A percentile compares a stretch with the other conserved stretches of the same genome.
phyloP scores from a whole-genome alignment of 2,113 vertebrate genomes.

The Charina bottae region DNA sequence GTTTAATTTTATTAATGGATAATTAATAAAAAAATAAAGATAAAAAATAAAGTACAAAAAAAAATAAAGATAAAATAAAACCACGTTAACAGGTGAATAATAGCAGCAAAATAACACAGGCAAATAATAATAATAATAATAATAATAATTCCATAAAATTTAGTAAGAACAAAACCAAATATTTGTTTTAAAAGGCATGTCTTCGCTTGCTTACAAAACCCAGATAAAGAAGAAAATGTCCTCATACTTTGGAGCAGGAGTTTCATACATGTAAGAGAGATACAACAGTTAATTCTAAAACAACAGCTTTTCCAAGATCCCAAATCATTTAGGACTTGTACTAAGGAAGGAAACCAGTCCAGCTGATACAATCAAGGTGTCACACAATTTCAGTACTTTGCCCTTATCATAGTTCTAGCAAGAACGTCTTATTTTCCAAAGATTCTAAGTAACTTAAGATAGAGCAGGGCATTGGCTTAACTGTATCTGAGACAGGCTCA shows the following conservation, averaged over 20 bases:
- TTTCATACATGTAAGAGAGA: background rate
- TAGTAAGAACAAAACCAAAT: background rate
- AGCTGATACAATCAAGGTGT: background rate
- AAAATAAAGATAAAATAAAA: background rate
- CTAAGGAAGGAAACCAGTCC: background rate
- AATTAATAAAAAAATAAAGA: background rate
- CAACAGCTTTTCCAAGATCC: background rate
- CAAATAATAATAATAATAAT: background rate
- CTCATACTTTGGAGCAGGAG: background rate
- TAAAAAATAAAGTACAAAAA: no score
- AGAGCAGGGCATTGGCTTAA: background rate
- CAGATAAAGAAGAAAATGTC: background rate
- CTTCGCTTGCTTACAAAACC: background rate
- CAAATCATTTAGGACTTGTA: background rate
- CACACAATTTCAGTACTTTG: background rate
- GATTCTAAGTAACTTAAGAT: background rate
- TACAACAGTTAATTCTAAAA: background rate
- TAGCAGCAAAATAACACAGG: background rate
- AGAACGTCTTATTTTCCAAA: background rate
- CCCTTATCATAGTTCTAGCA: background rate
- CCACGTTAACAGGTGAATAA: background rate
- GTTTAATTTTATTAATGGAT: slow-evolving; percentile 57
- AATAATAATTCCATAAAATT: background rate
- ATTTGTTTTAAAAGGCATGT: background rate
- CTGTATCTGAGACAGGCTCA: background rate